These are phyloP conservation scores for Calycopis cecrops DNA, from an alignment of 1,140 invertebrate genomes.

Conservation along the genomic window DNA sequence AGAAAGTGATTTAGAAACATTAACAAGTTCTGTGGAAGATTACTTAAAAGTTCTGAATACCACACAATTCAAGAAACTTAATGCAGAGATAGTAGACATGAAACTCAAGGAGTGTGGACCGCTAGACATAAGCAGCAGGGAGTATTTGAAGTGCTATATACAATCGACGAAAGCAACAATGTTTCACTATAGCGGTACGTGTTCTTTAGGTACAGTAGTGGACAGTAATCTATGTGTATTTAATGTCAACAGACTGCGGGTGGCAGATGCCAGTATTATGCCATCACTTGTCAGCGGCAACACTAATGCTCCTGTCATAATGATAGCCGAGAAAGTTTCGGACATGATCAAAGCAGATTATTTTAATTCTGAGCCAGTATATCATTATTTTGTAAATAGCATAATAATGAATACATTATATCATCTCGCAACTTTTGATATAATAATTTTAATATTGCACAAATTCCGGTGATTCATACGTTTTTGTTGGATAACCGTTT, in stretches of 20 bases:
- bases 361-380: background rate
- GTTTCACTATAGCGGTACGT: slow-evolving; percentile 22
- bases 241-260: background rate
- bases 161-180: slow-evolving; percentile 14
- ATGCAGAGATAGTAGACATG: slow-evolving; percentile 18
- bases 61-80: slow-evolving; percentile 22
- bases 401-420: no score
- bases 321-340: background rate
- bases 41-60: slow-evolving; percentile 26
- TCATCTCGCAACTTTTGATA: no score
- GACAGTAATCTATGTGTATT: background rate
- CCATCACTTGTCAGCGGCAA: background rate
- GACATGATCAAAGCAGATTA: slow-evolving; percentile 11
- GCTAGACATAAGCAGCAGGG: slow-evolving; percentile 4
- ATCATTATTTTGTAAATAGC: no score
- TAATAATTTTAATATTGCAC: no score
- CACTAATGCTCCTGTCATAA: background rate
- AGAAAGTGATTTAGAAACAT: slow-evolving; percentile 50
- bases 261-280: slow-evolving; percentile 6
- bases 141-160: slow-evolving; percentile 26
- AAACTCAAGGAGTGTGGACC: slow-evolving; percentile 2
- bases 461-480: no score
- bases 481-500: no score
- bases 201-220: slow-evolving; percentile 65
- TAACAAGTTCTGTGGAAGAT: slow-evolving; percentile 26